Evolutionary conservation across 1,140 invertebrate species (phyloP), one percentile per base, ranked within the genome.

Genomic region (Drosophila gunungcola): DNA sequence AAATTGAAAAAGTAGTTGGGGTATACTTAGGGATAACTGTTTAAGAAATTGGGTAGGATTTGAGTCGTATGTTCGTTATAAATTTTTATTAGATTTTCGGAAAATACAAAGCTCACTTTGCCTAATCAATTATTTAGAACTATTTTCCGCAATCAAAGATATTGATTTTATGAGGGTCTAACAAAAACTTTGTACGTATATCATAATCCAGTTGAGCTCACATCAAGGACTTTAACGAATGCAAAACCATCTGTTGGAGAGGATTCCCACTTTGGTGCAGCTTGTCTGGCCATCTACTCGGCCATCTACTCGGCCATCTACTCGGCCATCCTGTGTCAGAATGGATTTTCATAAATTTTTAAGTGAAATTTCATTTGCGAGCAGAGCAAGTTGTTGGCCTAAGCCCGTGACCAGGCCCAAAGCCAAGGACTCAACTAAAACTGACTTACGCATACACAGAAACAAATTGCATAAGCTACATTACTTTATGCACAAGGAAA

Each of bases 341-440:
- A 76, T 82, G 70, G 75, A 38, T 78, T 78, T 88, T 78, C 82
- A 88, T 88, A 78, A 72, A 86, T 86, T 88, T 86, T 83, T 86
- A 79, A 79, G 62, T 60, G 62, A 65, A 77, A 60, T 84, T 84
- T 85, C 81, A 84, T 85, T 85, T 80, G 73, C 27, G 38, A 63
- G 38, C 27, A 63, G 60, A 60, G 61, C 55, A 77, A 67, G 72
- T 56, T 75, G 52, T 54, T 73, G 60, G 39, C 53, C 58, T 45
- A 60, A 38, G 34, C 54, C 64, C 55, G 57, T 64, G 62, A 51
- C 80, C 64, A 82, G 80, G 69, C 61, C 55, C 76, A 48, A 43
- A 73, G 70, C 46, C 58, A 39, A 45, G 72, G 53, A 54, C 51
- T 57, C 39, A 79, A 58, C 54, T 55, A 52, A 64, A 72, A 49